Percentiles rank a stretch among this genome's conserved stretches.
phyloP scores from a whole-genome alignment of 2,797 vertebrate genomes.

The Rallus crepitans region DNA sequence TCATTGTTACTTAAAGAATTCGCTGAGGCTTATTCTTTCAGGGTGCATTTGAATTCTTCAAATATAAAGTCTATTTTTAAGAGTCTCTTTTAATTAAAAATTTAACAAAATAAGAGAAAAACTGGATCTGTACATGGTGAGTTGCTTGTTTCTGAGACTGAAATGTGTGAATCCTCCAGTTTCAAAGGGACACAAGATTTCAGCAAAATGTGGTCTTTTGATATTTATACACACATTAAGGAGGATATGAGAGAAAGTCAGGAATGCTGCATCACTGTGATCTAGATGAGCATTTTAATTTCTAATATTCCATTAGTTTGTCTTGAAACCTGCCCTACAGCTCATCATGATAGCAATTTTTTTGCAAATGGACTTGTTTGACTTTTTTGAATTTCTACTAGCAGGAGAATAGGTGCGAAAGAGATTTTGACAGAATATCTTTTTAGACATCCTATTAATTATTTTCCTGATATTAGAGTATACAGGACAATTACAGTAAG shows the following conservation, averaged over 20 bases:
- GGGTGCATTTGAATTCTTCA: not conserved
- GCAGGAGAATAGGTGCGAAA: not conserved
- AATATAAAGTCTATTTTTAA: not conserved
- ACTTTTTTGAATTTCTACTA: not conserved
- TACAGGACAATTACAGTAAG: not conserved
- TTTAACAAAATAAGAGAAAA: not conserved
- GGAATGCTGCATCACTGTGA: not conserved
- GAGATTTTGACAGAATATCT: not conserved
- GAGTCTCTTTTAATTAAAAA: not conserved
- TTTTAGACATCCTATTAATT: not conserved
- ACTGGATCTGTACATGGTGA: not conserved
- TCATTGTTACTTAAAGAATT: not conserved
- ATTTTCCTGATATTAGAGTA: not conserved
- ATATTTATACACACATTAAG: not conserved
- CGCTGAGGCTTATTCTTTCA: not conserved
- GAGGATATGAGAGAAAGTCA: not conserved
- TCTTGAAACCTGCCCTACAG: not conserved
- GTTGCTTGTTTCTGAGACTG: not conserved
- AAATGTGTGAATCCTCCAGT: not conserved
- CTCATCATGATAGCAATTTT: not conserved
- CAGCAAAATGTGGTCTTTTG: not conserved
- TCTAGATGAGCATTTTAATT: not conserved
- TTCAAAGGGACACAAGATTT: rapidly evolving
- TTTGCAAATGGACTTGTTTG: not conserved
- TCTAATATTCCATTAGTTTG: not conserved